These are phyloP conservation scores for Drosophila miranda DNA, from an alignment of 1,140 invertebrate genomes.

Conservation along the genomic window DNA sequence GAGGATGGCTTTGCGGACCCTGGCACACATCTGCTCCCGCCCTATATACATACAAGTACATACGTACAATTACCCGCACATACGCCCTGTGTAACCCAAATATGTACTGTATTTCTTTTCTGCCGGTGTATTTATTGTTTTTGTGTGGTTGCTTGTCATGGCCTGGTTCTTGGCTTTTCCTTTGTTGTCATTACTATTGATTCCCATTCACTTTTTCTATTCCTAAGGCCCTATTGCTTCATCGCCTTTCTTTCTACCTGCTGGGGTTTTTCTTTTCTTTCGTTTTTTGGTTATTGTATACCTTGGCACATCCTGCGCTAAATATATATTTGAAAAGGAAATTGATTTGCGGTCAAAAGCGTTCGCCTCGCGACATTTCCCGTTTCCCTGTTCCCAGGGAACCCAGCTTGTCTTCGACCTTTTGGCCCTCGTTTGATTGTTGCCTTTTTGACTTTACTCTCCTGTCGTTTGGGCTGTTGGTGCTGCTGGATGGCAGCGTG, in stretches of 20 bases:
- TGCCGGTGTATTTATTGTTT: constrained; percentile 37
- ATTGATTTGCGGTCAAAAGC: constrained; percentile 59
- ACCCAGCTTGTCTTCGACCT: background rate
- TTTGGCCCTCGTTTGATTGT: constrained; percentile 4
- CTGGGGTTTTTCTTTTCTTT: constrained; percentile 1
- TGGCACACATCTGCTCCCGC: constrained; percentile 7
- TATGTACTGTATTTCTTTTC: background rate
- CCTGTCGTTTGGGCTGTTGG: background rate
- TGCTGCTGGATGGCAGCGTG: constrained; percentile 26
- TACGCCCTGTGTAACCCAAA: constrained; percentile 5
- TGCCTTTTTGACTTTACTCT: constrained; percentile 17
- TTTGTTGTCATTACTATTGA: constrained; percentile 20
- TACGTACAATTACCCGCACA: background rate
- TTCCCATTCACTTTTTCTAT: constrained; percentile 1
- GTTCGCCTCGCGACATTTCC: constrained; percentile 27
- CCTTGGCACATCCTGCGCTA: constrained; percentile 58
- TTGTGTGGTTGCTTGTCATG: constrained; percentile 21
- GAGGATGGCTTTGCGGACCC: background rate
- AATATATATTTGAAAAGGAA: constrained; percentile 71
- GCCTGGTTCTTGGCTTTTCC: too few relatives aligned
- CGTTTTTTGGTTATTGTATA: constrained; percentile 29
- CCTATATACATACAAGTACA: background rate
- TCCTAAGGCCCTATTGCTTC: background rate
- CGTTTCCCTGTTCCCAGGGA: constrained; percentile 16
- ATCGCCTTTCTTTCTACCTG: background rate